Evolutionary conservation across 2,888 invertebrate genomes (phyloP).

Genomic region (Tortrix viridana): DNA sequence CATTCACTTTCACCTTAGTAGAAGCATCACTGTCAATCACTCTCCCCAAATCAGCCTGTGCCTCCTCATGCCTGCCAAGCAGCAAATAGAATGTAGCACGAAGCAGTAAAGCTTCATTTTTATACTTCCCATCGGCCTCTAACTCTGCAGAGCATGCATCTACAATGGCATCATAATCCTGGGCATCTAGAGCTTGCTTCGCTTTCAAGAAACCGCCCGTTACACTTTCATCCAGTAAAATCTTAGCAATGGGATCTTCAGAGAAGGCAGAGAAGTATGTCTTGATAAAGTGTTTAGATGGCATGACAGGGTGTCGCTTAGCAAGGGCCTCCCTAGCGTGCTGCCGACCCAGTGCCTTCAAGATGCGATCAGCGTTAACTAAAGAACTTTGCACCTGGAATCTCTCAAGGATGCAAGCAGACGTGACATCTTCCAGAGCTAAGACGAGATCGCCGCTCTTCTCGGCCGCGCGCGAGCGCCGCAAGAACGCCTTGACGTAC

Average conservation of each 20-base stretch:
- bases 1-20: constrained; percentile 89
- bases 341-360: constrained; percentile 90
- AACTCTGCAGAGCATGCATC: constrained; percentile 92
- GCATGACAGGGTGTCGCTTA: constrained; percentile 88
- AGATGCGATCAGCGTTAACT: constrained; percentile 93
- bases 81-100: constrained; percentile 93
- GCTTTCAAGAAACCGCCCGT: constrained; percentile 88
- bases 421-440: constrained; percentile 96
- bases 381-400: constrained; percentile 93
- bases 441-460: constrained; percentile 90
- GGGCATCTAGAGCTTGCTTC: constrained; percentile 86
- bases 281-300: constrained; percentile 93
- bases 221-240: constrained; percentile 71
- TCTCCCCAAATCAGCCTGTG: constrained; percentile 88
- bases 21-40: constrained; percentile 87
- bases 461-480: constrained; percentile 93
- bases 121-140: constrained; percentile 85
- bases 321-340: constrained; percentile 91
- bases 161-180: constrained; percentile 91
- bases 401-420: constrained; percentile 95
- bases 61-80: constrained; percentile 89
- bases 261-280: constrained; percentile 95
- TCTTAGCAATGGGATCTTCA: constrained; percentile 90
- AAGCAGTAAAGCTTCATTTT: constrained; percentile 89
- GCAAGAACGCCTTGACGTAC: constrained; percentile 94